These are phyloP conservation scores for Neodontobutis hainanensis DNA, from an alignment of 2,113 vertebrate genomes.

Conservation along the genomic window DNA sequence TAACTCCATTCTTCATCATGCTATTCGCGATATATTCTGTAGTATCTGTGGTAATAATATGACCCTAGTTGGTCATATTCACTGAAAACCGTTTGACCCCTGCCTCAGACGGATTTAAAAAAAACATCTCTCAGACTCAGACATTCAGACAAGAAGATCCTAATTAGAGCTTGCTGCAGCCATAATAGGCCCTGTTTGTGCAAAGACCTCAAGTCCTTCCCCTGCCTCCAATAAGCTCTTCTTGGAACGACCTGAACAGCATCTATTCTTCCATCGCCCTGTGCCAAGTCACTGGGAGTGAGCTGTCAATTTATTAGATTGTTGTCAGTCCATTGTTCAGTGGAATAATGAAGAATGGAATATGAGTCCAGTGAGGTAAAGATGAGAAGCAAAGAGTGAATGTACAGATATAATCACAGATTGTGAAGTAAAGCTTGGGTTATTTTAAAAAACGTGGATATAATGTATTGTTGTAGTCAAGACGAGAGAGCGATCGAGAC, in stretches of 20 bases:
- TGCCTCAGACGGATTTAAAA: slow-evolving; percentile 25
- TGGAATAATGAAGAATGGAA: too few species aligned
- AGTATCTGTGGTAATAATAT: background rate
- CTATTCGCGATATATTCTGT: background rate
- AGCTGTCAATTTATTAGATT: too few species aligned
- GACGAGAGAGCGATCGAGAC: too few species aligned
- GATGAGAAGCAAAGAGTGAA: too few species aligned
- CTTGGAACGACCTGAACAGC: slow-evolving; percentile 22
- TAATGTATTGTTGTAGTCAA: too few species aligned
- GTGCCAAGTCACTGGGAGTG: too few species aligned
- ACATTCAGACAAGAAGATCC: slow-evolving; percentile 56
- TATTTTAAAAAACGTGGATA: too few species aligned
- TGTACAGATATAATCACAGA: too few species aligned
- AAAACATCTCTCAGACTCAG: slow-evolving; percentile 49
- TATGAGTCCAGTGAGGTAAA: too few species aligned
- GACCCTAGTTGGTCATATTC: slow-evolving; percentile 25
- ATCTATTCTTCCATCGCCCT: slow-evolving; percentile 28
- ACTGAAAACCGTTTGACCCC: background rate
- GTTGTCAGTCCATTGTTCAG: too few species aligned
- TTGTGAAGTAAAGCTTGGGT: too few species aligned
- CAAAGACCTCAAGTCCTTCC: slow-evolving; percentile 16
- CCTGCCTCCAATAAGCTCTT: slow-evolving; percentile 29
- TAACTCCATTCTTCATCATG: background rate
- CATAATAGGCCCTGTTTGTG: slow-evolving; percentile 33
- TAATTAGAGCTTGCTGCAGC: slow-evolving; percentile 25